These are phyloP conservation scores for Poeciliopsis occidentalis DNA, from an alignment of 2,113 vertebrate genomes.

Conservation along the genomic window DNA sequence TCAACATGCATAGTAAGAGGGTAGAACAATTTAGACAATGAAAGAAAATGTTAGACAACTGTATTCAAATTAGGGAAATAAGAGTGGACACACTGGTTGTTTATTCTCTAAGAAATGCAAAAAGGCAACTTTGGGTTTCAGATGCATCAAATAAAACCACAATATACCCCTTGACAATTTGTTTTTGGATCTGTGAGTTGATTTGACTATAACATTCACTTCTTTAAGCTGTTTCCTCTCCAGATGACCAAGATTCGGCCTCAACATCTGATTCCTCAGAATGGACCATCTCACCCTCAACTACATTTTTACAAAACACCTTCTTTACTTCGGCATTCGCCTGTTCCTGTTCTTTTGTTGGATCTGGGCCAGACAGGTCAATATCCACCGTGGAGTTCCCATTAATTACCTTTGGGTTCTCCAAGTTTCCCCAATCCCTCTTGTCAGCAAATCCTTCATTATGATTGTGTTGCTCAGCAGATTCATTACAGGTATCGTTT, in stretches of 20 bases:
- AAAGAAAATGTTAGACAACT: not conserved
- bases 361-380: conserved; percentile 2
- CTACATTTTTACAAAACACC: conserved; percentile 10
- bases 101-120: conserved; percentile 16
- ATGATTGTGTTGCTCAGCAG: conserved; percentile 38
- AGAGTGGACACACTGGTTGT: conserved; percentile 51
- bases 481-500: conserved; percentile 15
- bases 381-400: conserved; percentile 39
- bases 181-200: conserved; percentile 7
- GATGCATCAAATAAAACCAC: not conserved
- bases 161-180: conserved; percentile 1
- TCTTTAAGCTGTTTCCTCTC: conserved; percentile 56
- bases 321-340: conserved; percentile 35
- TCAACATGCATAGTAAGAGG: conserved; percentile 20
- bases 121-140: conserved; percentile 59
- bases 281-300: conserved; percentile 40
- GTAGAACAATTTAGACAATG: not conserved
- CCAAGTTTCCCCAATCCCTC: conserved; percentile 39
- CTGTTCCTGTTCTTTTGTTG: conserved; percentile 33
- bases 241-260: conserved; percentile 77
- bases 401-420: conserved; percentile 35
- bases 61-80: not conserved
- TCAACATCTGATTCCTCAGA: conserved; percentile 76
- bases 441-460: conserved; percentile 43
- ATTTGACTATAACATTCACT: not conserved